Conservation (phyloP, 2,888 invertebrate species). For the Chrysolina americana region DNA sequence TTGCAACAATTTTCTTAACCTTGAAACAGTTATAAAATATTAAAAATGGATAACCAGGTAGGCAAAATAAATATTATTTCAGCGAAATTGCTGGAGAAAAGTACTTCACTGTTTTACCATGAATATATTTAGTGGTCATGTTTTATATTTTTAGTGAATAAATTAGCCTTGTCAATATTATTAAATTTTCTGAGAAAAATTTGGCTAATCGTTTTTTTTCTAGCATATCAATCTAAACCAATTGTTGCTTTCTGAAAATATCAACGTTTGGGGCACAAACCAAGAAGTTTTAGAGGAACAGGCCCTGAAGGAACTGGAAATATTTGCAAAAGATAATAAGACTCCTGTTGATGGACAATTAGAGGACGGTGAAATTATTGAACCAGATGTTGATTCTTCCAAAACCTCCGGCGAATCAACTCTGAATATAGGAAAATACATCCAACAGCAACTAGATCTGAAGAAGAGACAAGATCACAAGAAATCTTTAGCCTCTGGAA, state of each 20-base stretch:
- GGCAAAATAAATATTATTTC: background rate
- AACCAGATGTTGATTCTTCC: slow-evolving; percentile 44
- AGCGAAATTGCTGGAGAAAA: background rate
- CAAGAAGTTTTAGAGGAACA: slow-evolving; percentile 66
- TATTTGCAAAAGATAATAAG: slow-evolving; percentile 58
- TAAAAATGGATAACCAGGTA: background rate
- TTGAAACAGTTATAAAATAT: background rate
- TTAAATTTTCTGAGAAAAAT: background rate
- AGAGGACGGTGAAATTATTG: slow-evolving; percentile 60
- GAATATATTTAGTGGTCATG: too few relatives aligned
- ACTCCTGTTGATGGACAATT: slow-evolving; percentile 34
- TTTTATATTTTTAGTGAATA: background rate
- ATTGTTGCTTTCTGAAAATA: slow-evolving; percentile 56
- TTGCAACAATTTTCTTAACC: too few relatives aligned
- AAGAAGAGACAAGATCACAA: slow-evolving; percentile 60
- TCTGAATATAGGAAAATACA: slow-evolving; percentile 62
- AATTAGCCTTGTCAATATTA: background rate
- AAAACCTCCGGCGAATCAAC: slow-evolving; percentile 26
- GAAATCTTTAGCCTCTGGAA: slow-evolving; percentile 48
- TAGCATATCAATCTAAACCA: slow-evolving; percentile 47
- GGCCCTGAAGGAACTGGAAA: slow-evolving; percentile 65
- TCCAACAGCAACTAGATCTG: slow-evolving; percentile 64
- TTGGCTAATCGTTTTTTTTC: background rate
- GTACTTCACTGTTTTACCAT: too few relatives aligned
- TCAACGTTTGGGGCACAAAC: slow-evolving; percentile 66